Percentiles rank a stretch among this genome's conserved stretches.
These are phyloP conservation scores for Diacarnus erythraeanus DNA, from an alignment of 37 sponge, comb jelly and placozoan species.

Conservation along the genomic window DNA sequence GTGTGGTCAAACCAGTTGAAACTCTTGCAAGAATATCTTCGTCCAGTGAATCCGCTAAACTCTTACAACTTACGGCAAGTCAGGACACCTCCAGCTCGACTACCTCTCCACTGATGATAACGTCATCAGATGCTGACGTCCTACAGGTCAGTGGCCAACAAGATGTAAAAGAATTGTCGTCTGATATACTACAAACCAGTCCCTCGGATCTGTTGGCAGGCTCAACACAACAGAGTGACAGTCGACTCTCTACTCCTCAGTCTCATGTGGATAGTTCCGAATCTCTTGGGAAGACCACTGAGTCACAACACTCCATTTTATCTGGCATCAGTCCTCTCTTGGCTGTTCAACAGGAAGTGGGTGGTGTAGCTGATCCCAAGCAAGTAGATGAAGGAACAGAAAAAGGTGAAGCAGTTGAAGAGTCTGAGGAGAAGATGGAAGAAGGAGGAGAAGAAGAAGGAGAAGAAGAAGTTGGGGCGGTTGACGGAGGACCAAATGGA, in stretches of 20 bases:
- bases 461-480: slow-evolving; percentile 5
- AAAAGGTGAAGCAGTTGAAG: slow-evolving; percentile 10
- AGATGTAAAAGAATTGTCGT: not conserved
- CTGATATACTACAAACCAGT: too few relatives aligned
- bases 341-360: not conserved
- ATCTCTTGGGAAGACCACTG: not conserved
- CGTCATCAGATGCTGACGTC: not conserved
- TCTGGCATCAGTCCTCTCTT: not conserved
- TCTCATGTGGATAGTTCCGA: slow-evolving; percentile 21
- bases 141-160: not conserved
- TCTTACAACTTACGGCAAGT: not conserved
- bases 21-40: not conserved
- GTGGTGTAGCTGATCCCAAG: not conserved
- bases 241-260: not conserved
- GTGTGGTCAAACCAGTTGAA: not conserved
- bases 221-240: not conserved
- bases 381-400: not conserved
- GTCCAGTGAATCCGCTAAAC: not conserved
- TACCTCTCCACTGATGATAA: not conserved
- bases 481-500: not conserved
- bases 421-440: slow-evolving; percentile 8
- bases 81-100: not conserved
- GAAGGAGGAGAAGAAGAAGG: not conserved
- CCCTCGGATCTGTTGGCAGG: not conserved
- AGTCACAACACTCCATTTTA: too few relatives aligned